A percentile compares a stretch with the other conserved stretches of the same genome.
These are phyloP conservation scores for Neotoxoptera formosana DNA, from an alignment of 1,140 invertebrate genomes.

Conservation along the genomic window DNA sequence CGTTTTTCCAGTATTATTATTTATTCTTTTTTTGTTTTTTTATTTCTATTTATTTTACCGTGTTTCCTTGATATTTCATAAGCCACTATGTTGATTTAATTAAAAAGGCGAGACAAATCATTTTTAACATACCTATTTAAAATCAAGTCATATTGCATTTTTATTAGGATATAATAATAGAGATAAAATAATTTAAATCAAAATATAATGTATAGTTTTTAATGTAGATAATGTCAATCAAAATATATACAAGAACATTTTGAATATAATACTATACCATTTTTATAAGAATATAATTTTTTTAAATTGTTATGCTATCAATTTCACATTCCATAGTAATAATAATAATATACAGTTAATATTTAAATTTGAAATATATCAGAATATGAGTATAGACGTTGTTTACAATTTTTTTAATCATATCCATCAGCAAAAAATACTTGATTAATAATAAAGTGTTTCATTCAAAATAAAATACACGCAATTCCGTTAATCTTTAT, in stretches of 20 bases:
- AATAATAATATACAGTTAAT: neutral
- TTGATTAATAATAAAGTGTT: neutral
- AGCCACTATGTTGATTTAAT: neutral
- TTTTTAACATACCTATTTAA: neutral
- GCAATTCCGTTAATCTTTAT: neutral
- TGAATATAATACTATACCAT: neutral
- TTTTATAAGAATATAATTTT: neutral
- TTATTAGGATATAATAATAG: neutral
- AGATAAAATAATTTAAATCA: too few relatives aligned
- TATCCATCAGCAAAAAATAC: neutral
- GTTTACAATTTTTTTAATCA: neutral
- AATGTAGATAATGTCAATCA: neutral
- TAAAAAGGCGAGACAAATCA: neutral
- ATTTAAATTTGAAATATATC: neutral
- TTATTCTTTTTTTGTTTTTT: neutral
- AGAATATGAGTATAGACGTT: neutral
- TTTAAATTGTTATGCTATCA: too few relatives aligned
- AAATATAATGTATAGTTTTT: neutral
- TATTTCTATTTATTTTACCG: neutral
- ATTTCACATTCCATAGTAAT: neutral
- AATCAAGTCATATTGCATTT: neutral
- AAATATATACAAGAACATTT: neutral
- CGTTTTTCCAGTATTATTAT: slow-evolving; percentile 38
- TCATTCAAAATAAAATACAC: neutral
- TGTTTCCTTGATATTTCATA: neutral